These are phyloP conservation scores for Acanthosoma haemorrhoidale DNA, from an alignment of 2,888 invertebrate species.

Conservation along the genomic window DNA sequence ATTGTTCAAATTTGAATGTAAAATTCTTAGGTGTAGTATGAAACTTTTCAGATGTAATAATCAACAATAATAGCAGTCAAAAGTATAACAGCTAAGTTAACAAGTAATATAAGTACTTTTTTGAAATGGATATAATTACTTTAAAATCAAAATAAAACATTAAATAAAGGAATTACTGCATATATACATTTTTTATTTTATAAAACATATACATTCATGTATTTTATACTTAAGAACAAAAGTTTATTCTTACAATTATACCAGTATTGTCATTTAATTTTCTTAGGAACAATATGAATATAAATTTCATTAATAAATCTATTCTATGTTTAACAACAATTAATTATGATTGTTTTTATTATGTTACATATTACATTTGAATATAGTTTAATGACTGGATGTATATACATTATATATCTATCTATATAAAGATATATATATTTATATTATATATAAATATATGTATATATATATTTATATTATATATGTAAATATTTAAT, in stretches of 20 bases:
- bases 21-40: no score
- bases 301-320: conserved; percentile 17
- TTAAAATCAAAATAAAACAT: no score
- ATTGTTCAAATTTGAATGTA: no score
- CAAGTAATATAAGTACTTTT: no score
- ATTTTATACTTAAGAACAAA: conserved; percentile 26
- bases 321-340: conserved; percentile 19
- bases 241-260: conserved; percentile 28
- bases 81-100: no score
- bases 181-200: conserved; percentile 21
- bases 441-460: neutral
- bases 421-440: neutral
- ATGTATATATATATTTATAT: neutral
- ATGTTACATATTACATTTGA: neutral
- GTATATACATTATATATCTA: neutral
- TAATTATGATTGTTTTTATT: conserved; percentile 26
- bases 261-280: conserved; percentile 39
- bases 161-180: no score
- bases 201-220: conserved; percentile 27
- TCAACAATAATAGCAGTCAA: no score
- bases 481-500: neutral
- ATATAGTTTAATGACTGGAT: conserved; percentile 1
- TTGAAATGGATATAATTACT: no score
- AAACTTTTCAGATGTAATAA: no score
- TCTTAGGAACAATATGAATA: conserved; percentile 37